Evolutionary conservation across 1,140 invertebrate species (phyloP).

Genomic region (Helicoverpa armigera): DNA sequence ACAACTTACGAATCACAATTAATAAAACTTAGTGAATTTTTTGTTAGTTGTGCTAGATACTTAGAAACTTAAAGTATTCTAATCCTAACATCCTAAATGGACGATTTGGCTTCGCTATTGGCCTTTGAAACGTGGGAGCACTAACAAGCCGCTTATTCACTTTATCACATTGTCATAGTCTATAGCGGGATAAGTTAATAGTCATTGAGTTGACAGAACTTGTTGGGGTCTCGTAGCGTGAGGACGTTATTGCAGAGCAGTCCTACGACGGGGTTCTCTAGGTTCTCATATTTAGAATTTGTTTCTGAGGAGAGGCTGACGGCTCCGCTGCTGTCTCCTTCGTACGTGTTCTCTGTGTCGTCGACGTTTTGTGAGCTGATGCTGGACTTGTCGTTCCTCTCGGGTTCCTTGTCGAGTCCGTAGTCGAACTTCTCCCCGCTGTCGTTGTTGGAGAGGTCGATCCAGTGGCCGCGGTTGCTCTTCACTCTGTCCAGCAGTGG

Average conservation of each 20-base stretch:
- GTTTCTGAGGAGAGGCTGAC: slow-evolving; percentile 80
- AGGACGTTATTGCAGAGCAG: slow-evolving; percentile 75
- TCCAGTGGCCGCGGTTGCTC: slow-evolving; percentile 94
- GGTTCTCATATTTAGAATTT: slow-evolving; percentile 81
- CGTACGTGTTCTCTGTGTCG: slow-evolving; percentile 78
- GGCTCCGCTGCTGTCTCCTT: slow-evolving; percentile 80
- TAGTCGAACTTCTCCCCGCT: slow-evolving; percentile 75
- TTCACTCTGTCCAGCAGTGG: slow-evolving; percentile 95
- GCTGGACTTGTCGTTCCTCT: slow-evolving; percentile 78
- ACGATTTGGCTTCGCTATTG: slow-evolving; percentile 70
- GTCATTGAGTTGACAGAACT: slow-evolving; percentile 77
- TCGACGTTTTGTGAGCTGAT: slow-evolving; percentile 76
- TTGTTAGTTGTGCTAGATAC: slow-evolving; percentile 46
- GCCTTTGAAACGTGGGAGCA: slow-evolving; percentile 60
- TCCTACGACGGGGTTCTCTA: slow-evolving; percentile 82
- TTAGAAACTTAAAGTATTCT: slow-evolving; percentile 43
- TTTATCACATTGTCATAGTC: slow-evolving; percentile 55
- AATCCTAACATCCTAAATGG: slow-evolving; percentile 53
- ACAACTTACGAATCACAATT: slow-evolving; percentile 18
- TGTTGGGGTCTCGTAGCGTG: slow-evolving; percentile 70
- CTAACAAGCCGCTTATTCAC: slow-evolving; percentile 40
- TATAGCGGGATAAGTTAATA: slow-evolving; percentile 61
- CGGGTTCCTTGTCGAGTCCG: slow-evolving; percentile 67
- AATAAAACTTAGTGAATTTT: slow-evolving; percentile 41
- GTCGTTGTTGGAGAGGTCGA: slow-evolving; percentile 89